phyloP scores from a whole-genome alignment of 1,140 invertebrate genomes.

The Caenorhabditis remanei region DNA sequence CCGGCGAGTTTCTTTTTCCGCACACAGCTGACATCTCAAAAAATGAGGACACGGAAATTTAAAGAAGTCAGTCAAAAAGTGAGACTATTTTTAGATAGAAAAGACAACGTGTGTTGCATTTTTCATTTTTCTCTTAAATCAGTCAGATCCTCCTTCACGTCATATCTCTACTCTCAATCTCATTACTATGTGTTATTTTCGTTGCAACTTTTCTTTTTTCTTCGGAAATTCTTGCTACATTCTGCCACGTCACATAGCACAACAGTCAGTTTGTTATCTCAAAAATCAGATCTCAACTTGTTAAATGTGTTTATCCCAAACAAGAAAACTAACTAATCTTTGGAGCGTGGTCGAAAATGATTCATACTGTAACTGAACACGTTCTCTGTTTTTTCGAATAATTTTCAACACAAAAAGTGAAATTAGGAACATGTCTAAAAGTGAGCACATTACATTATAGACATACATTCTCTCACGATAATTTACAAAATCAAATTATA shows the following conservation, averaged over 20 bases:
- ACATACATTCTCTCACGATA: too few species aligned
- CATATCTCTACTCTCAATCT: not conserved
- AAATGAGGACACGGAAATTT: not conserved
- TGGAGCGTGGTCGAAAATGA: not conserved
- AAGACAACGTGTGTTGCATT: too few species aligned
- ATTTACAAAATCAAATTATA: too few species aligned
- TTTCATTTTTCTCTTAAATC: too few species aligned
- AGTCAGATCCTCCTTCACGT: not conserved
- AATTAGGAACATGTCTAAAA: too few species aligned
- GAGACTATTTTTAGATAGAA: not conserved
- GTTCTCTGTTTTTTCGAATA: not conserved
- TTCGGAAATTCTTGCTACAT: not conserved
- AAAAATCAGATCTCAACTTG: slow-evolving; percentile 7
- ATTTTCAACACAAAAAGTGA: too few species aligned
- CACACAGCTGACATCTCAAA: not conserved
- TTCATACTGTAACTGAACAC: not conserved
- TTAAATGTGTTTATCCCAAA: not conserved
- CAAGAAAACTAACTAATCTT: not conserved
- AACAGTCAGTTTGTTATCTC: not conserved
- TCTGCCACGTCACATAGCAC: not conserved
- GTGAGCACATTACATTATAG: too few species aligned
- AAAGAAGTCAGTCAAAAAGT: too few species aligned
- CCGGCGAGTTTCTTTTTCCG: not conserved
- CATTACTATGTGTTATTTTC: not conserved
- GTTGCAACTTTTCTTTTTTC: slow-evolving; percentile 14